A percentile compares a stretch with the other conserved stretches of the same genome.
phyloP scores from a whole-genome alignment of 2,888 invertebrate species.

The Drosophila atroscutellata region DNA sequence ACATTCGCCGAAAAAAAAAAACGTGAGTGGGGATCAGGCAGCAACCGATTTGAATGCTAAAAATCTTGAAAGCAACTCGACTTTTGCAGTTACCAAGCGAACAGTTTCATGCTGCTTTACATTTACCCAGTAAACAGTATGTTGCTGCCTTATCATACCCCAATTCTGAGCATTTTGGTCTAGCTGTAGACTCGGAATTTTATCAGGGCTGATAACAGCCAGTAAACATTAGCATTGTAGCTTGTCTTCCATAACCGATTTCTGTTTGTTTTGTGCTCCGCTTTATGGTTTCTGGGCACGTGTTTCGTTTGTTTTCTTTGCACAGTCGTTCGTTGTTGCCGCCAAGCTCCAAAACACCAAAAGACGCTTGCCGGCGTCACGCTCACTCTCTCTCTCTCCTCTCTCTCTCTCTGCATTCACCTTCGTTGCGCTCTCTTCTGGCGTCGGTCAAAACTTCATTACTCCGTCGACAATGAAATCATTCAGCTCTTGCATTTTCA shows the following conservation, averaged over 20 bases:
- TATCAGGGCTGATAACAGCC: slow-evolving; percentile 29
- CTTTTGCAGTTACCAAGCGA: slow-evolving; percentile 27
- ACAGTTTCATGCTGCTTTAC: slow-evolving; percentile 1
- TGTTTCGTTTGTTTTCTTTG: slow-evolving; percentile 47
- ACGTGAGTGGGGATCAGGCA: slow-evolving; percentile 30
- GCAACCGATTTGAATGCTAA: not conserved
- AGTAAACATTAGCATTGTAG: slow-evolving; percentile 8
- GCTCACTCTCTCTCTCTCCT: not conserved
- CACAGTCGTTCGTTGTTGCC: slow-evolving; percentile 37
- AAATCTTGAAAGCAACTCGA: not conserved
- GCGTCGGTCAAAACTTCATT: slow-evolving; percentile 37
- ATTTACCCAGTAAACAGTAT: not conserved
- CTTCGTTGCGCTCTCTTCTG: slow-evolving; percentile 28
- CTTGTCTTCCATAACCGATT: slow-evolving; percentile 21
- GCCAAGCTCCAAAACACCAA: slow-evolving; percentile 37
- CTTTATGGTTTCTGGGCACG: slow-evolving; percentile 52
- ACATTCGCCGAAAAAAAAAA: slow-evolving; percentile 18
- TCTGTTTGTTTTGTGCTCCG: slow-evolving; percentile 28
- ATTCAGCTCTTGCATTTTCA: slow-evolving; percentile 72
- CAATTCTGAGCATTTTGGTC: not conserved
- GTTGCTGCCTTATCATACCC: not conserved
- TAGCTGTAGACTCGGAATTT: slow-evolving; percentile 8
- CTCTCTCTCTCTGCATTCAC: slow-evolving; percentile 6
- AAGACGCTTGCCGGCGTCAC: slow-evolving; percentile 38
- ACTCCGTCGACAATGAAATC: slow-evolving; percentile 54